These are phyloP conservation scores for Sapajus apella DNA, from an alignment of 2,113 vertebrate genomes.

Conservation along the genomic window DNA sequence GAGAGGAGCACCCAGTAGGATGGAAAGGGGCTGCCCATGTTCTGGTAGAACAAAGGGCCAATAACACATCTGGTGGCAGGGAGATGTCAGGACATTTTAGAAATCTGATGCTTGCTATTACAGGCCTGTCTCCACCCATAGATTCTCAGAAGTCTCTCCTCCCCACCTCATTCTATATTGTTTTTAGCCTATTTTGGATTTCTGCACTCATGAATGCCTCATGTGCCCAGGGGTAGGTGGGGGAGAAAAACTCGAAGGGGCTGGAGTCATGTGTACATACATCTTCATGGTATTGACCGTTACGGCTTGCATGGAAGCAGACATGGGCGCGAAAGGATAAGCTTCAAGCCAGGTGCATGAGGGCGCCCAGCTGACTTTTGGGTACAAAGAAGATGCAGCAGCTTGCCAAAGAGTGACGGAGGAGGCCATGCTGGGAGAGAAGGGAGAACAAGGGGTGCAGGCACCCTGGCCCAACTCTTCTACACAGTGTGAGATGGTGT, in stretches of 20 bases:
- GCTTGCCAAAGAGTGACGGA: background rate
- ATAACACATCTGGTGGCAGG: background rate
- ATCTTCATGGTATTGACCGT: background rate
- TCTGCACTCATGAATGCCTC: background rate
- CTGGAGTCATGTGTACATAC: background rate
- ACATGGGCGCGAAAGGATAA: fast-evolving
- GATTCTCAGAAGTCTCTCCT: no score
- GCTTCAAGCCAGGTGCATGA: background rate
- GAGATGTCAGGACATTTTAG: background rate
- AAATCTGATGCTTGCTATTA: background rate
- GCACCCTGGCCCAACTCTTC: background rate
- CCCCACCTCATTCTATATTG: no score
- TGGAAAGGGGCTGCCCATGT: background rate
- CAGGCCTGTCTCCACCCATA: background rate
- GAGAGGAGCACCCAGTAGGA: background rate
- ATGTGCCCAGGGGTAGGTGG: fast-evolving
- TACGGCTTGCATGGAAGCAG: fast-evolving
- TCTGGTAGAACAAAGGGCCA: background rate
- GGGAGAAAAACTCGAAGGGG: background rate
- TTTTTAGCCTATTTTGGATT: no score
- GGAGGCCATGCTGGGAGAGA: background rate
- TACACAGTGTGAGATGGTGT: fast-evolving
- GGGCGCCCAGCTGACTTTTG: background rate
- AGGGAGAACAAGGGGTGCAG: background rate
- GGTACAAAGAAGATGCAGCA: background rate